These are phyloP conservation scores for Mus spretus DNA, from an alignment of 2,797 vertebrate species.

Conservation along the genomic window DNA sequence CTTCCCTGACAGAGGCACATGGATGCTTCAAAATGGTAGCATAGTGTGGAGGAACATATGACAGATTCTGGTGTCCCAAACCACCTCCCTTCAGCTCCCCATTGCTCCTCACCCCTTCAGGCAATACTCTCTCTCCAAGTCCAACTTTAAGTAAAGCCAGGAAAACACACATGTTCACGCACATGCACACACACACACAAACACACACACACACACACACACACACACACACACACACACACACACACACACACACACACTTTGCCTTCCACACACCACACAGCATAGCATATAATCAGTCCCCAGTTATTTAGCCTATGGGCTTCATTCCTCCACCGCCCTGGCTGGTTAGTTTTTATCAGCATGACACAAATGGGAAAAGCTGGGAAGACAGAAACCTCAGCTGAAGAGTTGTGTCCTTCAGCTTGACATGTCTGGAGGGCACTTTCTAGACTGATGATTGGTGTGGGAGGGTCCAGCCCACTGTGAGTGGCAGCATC, in stretches of 20 bases:
- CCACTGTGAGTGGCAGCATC: neutral
- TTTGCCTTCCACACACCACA: neutral
- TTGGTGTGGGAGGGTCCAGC: no score
- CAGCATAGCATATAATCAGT: neutral
- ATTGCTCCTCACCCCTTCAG: neutral
- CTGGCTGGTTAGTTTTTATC: neutral
- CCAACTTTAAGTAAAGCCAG: neutral
- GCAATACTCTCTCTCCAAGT: neutral
- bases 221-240: neutral
- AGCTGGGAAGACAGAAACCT: neutral
- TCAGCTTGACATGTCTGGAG: neutral
- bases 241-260: neutral
- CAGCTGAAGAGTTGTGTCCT: neutral
- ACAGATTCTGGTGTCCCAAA: neutral
- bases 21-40: slow-evolving; percentile 26
- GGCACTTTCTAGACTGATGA: neutral
- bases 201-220: neutral
- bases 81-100: neutral
- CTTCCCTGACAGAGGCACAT: neutral
- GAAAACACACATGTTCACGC: neutral
- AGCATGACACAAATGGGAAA: neutral
- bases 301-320: neutral
- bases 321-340: neutral
- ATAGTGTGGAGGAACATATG: neutral
- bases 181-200: neutral